Base-by-base conservation (phyloP, 2,113 vertebrate genomes). In the Arenaria interpres region DNA sequence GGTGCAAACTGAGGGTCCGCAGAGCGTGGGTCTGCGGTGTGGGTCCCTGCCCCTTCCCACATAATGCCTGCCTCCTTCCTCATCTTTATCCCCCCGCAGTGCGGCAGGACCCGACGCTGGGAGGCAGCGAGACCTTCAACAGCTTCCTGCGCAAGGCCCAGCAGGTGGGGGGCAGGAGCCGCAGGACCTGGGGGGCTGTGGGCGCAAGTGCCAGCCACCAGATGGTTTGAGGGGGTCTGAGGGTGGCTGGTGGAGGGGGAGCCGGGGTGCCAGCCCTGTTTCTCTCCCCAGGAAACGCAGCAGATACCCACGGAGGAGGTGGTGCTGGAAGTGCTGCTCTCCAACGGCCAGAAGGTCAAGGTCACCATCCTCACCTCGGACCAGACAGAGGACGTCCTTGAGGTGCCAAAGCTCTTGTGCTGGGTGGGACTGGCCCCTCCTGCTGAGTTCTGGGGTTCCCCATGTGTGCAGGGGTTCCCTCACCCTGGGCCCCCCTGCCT, bases 251-350 rank as follows among this genome's bases (percentile, higher is more conserved):
- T 3, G 4, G 46, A 6, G 24, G 2, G 23, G 32, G 39, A 56
- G 10, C 12, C 0, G 1, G 18, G 21, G 22, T 80, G 60, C 56
- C 33, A 39, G 17, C 19, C 20, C 39, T 12, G 16, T 96, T 39
- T 92, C 57, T 95, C 10, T 85, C 25, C 66, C 5, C 79, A 99
- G 99, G 99, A 99, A 97, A 99, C 99, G 0, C 99, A 99, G 97
- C 99, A 99, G 98, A 99, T 99, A 89, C 99, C 99, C 88, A 99
- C 99, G 7, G 99, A 99, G 97, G 99, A 99, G 77, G 99, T 99
- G 24, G 97, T 98, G 88, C 98, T 99, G 85, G 99, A 99, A 62
- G 98, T 99, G 93, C 98, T 99, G 85, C 99, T 99, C 54, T 99
- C 99, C 81, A 99, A 99, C 0, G 99, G 99, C 54, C 99, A 99